Evolutionary conservation across 2,113 vertebrate species (phyloP).

Genomic region (Ammospiza nelsoni): DNA sequence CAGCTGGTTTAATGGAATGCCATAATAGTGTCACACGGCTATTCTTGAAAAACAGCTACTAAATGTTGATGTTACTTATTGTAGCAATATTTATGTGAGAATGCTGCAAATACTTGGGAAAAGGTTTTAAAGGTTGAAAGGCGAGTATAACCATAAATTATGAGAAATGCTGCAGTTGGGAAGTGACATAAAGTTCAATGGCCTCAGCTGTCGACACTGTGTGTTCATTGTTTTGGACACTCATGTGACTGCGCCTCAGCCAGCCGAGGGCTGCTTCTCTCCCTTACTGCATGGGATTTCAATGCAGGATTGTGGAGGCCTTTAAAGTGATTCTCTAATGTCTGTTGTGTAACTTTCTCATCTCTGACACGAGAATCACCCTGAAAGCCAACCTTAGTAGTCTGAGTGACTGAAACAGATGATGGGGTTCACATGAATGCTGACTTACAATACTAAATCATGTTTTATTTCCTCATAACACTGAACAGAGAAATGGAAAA

Average conservation of each 20-base stretch:
- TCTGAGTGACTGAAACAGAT: background rate
- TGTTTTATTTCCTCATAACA: background rate
- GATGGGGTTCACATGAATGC: background rate
- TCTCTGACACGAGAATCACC: background rate
- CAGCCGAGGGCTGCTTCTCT: conserved; percentile 3
- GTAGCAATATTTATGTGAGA: conserved; percentile 73
- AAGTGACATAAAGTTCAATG: conserved; percentile 70
- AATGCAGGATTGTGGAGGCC: conserved; percentile 35
- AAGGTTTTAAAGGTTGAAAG: conserved; percentile 71
- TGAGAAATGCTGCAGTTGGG: conserved; percentile 50
- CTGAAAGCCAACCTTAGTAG: background rate
- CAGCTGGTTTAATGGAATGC: conserved; percentile 67
- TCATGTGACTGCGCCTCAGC: background rate
- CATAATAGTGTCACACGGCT: conserved; percentile 73
- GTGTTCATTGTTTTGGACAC: conserved; percentile 48
- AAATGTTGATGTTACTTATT: conserved; percentile 71
- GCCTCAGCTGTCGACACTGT: conserved; percentile 59
- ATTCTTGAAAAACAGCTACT: conserved; percentile 74
- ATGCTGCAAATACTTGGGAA: conserved; percentile 69
- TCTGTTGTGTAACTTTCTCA: conserved; percentile 37
- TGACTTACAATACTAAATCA: background rate
- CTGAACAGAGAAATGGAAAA: background rate
- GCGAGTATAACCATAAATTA: conserved; percentile 68
- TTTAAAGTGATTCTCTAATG: conserved; percentile 30
- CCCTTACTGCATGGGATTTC: conserved; percentile 29